Evolutionary conservation across 2,113 vertebrate species (phyloP), one percentile per base, ranked within the genome.

Genomic region (Ornithorhynchus anatinus): DNA sequence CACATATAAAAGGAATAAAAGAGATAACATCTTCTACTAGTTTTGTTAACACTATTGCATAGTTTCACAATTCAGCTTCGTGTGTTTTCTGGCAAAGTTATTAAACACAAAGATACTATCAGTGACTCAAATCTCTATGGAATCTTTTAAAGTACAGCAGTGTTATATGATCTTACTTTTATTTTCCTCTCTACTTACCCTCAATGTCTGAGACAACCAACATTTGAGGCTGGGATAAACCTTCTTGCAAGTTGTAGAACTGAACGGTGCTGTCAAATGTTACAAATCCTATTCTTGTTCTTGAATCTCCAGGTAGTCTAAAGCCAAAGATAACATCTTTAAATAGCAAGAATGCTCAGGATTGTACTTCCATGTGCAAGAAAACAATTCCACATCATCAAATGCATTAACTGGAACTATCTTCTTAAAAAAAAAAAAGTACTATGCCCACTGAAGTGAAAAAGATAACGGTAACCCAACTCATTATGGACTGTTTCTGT

Each of bases 141-240:
- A 29, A 64, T 22, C n/a, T 22, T n/a, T n/a, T n/a, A n/a, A n/a
- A n/a, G n/a, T n/a, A n/a, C n/a, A n/a, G n/a, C n/a, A n/a, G n/a
- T n/a, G n/a, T n/a, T n/a, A n/a, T n/a, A n/a, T n/a, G n/a, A n/a
- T n/a, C 40, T 8, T 14, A 59, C 39, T 32, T 6, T 13, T 59
- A 63, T 68, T 63, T 20, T 75, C 66, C 23, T 33, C 23, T 48
- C 4, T 45, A 69, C 89, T 80, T 92, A 99, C 97, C 98, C 19
- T 99, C 96, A n/a, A 99, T 95, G 85, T 99, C 98, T 3, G 98
- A 97, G 20, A 99, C 96, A 84, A 99, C 95, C 77, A 99, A 88
- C 98, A 99, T 99, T 77, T 99, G 98, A 15, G 98, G 98, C 88
- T 97, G 96, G 4, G 97, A 97, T 59, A 98, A 89, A 23, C 97